These are phyloP conservation scores for Ispidina picta DNA, from an alignment of 2,797 vertebrate species.

Conservation along the genomic window DNA sequence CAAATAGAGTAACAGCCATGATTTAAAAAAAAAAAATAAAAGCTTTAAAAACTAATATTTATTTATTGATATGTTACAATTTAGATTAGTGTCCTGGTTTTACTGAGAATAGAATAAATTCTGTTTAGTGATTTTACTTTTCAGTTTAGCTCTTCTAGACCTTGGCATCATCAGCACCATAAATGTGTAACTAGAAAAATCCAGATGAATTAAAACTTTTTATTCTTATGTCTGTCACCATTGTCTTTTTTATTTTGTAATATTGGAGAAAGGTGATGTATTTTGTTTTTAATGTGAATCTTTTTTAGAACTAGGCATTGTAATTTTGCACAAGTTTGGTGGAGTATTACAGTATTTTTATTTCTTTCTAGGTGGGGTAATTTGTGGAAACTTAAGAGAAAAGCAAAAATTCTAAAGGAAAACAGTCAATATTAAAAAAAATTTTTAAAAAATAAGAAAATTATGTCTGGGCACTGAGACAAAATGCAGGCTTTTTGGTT, in stretches of 20 bases:
- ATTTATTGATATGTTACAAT: neutral
- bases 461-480: neutral
- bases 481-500: neutral
- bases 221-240: neutral
- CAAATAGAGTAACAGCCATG: neutral
- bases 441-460: neutral
- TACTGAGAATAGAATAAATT: too few relatives aligned
- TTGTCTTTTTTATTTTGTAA: neutral
- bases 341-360: neutral
- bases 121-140: too few relatives aligned
- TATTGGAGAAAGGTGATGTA: neutral
- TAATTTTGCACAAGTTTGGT: neutral
- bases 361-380: neutral
- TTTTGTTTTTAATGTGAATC: neutral
- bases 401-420: neutral
- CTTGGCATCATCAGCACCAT: too few relatives aligned
- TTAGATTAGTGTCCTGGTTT: neutral
- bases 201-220: neutral
- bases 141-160: too few relatives aligned
- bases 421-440: neutral
- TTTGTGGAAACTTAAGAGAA: neutral
- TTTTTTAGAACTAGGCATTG: neutral
- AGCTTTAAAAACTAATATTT: neutral
- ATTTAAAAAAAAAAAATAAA: neutral
- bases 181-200: neutral